Conservation (phyloP, 2,113 vertebrate species). For the Alethe diademata region DNA sequence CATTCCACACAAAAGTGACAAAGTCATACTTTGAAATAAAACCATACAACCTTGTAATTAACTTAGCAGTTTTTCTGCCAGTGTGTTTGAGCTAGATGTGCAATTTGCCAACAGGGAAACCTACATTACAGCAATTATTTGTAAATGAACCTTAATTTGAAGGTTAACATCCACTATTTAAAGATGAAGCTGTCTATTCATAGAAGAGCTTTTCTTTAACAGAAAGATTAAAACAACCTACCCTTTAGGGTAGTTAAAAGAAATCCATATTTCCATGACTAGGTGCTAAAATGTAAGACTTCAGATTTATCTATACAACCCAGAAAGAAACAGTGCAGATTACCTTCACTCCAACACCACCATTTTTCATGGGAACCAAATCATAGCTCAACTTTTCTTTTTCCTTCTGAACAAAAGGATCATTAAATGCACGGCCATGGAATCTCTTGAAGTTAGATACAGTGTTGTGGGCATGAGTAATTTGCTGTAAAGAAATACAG, state of each 20-base stretch:
- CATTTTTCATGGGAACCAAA: slow-evolving; percentile 78
- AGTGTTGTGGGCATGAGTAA: slow-evolving; percentile 82
- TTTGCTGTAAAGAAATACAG: slow-evolving; percentile 70
- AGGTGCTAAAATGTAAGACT: neutral
- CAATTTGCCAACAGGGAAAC: neutral
- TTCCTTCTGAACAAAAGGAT: slow-evolving; percentile 78
- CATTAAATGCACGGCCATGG: slow-evolving; percentile 76
- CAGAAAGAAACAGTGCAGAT: neutral
- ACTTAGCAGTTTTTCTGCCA: neutral
- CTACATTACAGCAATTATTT: neutral
- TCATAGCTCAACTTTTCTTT: slow-evolving; percentile 76
- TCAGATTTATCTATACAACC: neutral
- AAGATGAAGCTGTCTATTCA: neutral
- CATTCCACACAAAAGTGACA: neutral
- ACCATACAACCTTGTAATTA: neutral
- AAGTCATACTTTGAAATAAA: neutral
- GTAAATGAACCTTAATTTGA: neutral
- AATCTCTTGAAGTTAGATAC: slow-evolving; percentile 83
- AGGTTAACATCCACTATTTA: neutral
- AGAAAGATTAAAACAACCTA: neutral
- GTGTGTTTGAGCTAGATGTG: neutral
- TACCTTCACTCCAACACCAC: slow-evolving; percentile 83
- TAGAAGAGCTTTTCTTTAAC: neutral
- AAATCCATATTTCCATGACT: neutral
- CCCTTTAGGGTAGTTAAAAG: neutral